Percentiles rank a stretch among this genome's conserved stretches.
Evolutionary conservation across 2,888 invertebrate genomes (phyloP).

Genomic region (Heliconius sara): DNA sequence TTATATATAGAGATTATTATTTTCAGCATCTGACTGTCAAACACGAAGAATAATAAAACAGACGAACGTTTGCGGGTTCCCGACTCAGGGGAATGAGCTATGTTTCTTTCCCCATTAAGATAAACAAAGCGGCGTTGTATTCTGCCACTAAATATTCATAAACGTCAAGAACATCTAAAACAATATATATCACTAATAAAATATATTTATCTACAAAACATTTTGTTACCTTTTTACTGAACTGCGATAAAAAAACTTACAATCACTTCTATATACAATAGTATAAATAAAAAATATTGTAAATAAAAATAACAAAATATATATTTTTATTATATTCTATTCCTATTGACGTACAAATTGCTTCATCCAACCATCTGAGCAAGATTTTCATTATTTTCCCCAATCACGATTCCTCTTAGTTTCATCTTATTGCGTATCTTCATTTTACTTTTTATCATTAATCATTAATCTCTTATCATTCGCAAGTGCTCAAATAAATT

Average conservation of each 20-base stretch:
- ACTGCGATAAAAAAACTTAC: no score
- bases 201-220: background rate
- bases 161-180: background rate
- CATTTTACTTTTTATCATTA: constrained; percentile 1
- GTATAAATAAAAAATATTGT: no score
- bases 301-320: background rate
- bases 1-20: no score
- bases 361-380: constrained; percentile 17
- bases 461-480: constrained; percentile 10
- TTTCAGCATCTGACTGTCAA: background rate
- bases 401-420: constrained; percentile 2
- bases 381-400: constrained; percentile 9
- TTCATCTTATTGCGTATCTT: constrained; percentile 3
- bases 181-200: background rate
- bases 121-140: background rate
- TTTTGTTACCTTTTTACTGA: no score
- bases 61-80: no score
- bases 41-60: no score
- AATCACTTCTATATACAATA: no score
- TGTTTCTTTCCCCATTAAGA: no score
- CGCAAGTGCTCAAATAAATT: background rate
- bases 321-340: background rate
- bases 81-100: no score
- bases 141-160: background rate
- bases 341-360: background rate